Percentiles rank a stretch among this genome's conserved stretches.
Evolutionary conservation across 2,113 vertebrate genomes (phyloP).

Genomic region (Oenanthe melanoleuca): DNA sequence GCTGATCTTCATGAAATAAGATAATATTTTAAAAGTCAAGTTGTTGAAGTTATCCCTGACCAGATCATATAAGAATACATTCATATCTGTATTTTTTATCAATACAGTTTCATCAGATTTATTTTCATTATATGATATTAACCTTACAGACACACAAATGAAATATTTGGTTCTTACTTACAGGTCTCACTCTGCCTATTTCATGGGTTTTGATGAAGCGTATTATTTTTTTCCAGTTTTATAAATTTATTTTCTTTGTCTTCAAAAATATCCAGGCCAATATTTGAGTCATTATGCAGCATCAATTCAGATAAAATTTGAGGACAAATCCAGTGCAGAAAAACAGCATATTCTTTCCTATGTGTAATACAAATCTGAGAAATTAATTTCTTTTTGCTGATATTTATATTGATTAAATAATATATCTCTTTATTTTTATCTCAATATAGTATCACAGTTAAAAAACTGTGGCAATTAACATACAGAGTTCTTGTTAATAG

Average conservation of each 20-base stretch:
- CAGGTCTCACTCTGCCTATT: not conserved
- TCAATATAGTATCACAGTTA: not conserved
- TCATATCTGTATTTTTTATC: not conserved
- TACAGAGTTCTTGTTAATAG: not conserved
- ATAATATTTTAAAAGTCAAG: not conserved
- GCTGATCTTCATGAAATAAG: not conserved
- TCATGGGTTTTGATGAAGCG: not conserved
- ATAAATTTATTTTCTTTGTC: not conserved
- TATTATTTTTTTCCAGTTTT: not conserved
- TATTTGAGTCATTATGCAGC: not conserved
- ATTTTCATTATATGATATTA: not conserved
- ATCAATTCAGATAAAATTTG: not conserved
- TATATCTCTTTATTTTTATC: not conserved
- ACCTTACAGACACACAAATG: not conserved
- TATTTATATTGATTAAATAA: not conserved
- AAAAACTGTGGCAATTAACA: not conserved
- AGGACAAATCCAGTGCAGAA: not conserved
- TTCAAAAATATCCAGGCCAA: not conserved
- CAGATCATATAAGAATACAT: not conserved
- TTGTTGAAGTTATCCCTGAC: not conserved
- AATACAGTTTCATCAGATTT: not conserved
- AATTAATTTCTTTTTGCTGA: not conserved
- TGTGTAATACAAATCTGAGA: not conserved
- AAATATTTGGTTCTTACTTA: not conserved
- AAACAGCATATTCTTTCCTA: rapidly evolving